Conservation (phyloP, 2,113 vertebrate genomes). For the Thamnaconus septentrionalis region DNA sequence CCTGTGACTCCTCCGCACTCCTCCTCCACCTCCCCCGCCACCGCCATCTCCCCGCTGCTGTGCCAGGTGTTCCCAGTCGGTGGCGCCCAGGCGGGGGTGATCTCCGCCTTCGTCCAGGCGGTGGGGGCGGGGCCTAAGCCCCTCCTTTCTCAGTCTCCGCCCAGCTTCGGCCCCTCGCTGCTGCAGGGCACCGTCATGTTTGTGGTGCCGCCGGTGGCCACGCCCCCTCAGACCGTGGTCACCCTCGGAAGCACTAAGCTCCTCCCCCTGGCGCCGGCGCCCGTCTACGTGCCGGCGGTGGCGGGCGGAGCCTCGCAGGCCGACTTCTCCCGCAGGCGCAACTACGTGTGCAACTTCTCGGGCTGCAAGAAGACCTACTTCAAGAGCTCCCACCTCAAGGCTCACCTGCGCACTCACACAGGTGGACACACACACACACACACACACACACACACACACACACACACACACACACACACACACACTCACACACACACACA, state of each 20-base stretch:
- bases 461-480: not conserved
- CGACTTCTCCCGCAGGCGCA: constrained; percentile 91
- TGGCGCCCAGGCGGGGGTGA: constrained; percentile 74
- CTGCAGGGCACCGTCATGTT: constrained; percentile 93
- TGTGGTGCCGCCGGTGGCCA: constrained; percentile 78
- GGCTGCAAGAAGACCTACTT: constrained; percentile 98
- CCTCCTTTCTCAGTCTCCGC: constrained; percentile 77
- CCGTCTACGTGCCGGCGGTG: constrained; percentile 83
- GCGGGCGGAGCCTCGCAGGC: constrained; percentile 69
- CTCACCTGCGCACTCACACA: constrained; percentile 96
- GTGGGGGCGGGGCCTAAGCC: constrained; percentile 70
- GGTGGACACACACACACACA: constrained; percentile 69
- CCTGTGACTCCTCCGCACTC: constrained; percentile 1
- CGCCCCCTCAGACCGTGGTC: constrained; percentile 77
- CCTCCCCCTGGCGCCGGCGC: constrained; percentile 91
- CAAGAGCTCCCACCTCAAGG: constrained; percentile 98
- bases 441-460: not conserved
- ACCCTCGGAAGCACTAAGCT: constrained; percentile 88
- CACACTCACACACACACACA: not conserved
- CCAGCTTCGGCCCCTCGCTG: constrained; percentile 76
- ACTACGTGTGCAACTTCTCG: constrained; percentile 89
- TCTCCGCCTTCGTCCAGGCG: constrained; percentile 85
- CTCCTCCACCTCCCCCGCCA: constrained; percentile 35
- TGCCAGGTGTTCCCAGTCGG: constrained; percentile 91
- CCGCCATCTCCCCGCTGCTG: constrained; percentile 75